Base-by-base conservation (phyloP, 2,888 invertebrate species). In the Pseudococcus viburni region DNA sequence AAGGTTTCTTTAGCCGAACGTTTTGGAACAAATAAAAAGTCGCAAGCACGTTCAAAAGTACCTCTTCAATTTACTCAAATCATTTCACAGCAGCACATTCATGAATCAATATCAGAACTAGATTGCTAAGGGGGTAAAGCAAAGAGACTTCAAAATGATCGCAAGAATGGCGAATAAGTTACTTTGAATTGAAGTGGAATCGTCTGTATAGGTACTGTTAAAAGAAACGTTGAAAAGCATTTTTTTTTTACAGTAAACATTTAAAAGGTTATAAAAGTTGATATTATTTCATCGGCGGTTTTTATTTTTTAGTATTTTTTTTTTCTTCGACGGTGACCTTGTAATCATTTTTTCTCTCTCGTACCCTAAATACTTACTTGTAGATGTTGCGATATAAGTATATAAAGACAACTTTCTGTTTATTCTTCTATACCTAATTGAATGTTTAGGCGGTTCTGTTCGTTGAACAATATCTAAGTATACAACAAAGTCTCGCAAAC, bases 221-320 rank as follows among this genome's bases (percentile, higher is more conserved):
- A 77, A 77, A 77, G 77, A 39, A 77, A 77, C 17, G 77, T 42
- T 77, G 77, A 77, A 77, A 77, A 42, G 77, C 77, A 26, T 39
- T 73, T 73, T n/a, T 77, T 77, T 39, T 77, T 33, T 17, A 33
- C n/a, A 59, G 59, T 51, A 42, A 77, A 77, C 17, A 77, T 77
- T 77, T 39, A 42, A 17, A 33, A 33, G 77, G 8, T 77, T 77
- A 73, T 77, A 77, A 77, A 77, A 77, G 77, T 39, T 39, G 17
- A 77, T 77, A 8, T 73, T 73, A 73, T 77, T 77, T 39, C 77
- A 42, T 39, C 77, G 77, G 9, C 39, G 17, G 33, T 77, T 17
- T 73, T 77, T 77, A 73, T 77, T 77, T 39, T n/a, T 77, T 42
- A 77, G 39, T 42, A 42, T 42, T 39, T 39, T 77, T 73, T 73